A percentile compares a stretch with the other conserved stretches of the same genome.
Evolutionary conservation across 2,797 vertebrate genomes (phyloP).

Genomic region (Pangasius krempfi): DNA sequence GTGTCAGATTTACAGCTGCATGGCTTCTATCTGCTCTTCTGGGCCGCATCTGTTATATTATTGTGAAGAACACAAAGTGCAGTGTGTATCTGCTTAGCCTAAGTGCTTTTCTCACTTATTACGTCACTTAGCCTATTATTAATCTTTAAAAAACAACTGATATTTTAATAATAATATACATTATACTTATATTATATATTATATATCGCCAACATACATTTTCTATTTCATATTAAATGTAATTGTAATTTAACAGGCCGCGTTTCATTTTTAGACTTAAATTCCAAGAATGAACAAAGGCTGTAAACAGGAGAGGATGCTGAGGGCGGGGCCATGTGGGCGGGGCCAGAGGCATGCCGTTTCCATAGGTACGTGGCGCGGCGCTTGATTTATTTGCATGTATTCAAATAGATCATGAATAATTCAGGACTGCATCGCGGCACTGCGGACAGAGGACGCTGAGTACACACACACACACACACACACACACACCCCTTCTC

Average conservation of each 20-base stretch:
- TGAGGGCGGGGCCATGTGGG: slow-evolving; percentile 35
- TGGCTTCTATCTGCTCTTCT: not conserved
- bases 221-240: not conserved
- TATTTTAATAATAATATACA: not conserved
- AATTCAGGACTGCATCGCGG: slow-evolving; percentile 43
- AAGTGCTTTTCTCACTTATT: not conserved
- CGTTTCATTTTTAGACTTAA: not conserved
- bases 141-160: not conserved
- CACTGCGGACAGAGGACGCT: slow-evolving; percentile 33
- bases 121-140: not conserved
- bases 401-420: slow-evolving; percentile 55
- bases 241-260: not conserved
- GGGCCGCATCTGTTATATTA: not conserved
- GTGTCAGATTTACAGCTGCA: not conserved
- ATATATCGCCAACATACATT: not conserved
- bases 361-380: slow-evolving; percentile 50
- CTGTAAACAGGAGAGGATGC: slow-evolving; percentile 1
- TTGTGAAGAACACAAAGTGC: not conserved
- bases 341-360: slow-evolving; percentile 38
- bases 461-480: not conserved
- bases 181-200: too few relatives aligned
- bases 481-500: not conserved
- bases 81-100: not conserved
- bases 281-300: slow-evolving; percentile 24
- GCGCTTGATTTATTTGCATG: slow-evolving; percentile 54